Base-by-base conservation (phyloP, 2,113 vertebrate genomes). In the Phyllostomus discolor region DNA sequence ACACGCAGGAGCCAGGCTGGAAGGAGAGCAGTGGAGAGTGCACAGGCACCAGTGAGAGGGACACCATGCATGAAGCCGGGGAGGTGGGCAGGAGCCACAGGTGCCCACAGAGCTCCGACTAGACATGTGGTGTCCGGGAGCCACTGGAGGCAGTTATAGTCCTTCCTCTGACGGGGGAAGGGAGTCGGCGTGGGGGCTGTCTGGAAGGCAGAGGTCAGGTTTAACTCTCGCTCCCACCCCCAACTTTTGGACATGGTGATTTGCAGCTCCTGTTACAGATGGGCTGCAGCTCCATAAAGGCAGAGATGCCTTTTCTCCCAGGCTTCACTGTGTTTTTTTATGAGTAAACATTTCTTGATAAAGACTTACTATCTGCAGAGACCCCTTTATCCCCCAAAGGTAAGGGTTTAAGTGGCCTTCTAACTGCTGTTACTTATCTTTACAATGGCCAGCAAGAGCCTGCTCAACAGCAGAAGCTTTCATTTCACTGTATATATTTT, bases 371-470 rank as follows among this genome's bases (percentile, higher is more conserved):
- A 97, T 98, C 98, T 97, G 98, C 98, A 97, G 97, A 98, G 97
- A 97, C 98, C 97, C 96, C 96, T 98, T 98, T 96, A 98, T 98
- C 95, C 98, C 98, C 98, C 98, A 98, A 98, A 99, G 98, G 98
- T 98, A 98, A 98, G 98, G 94, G 97, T 98, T 98, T 98, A 98
- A 98, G 98, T 92, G 97, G 97, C 98, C 98, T 98, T 97, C 98
- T 98, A 98, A 98, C 95, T 97, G 98, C 94, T 3, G 17, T 98
- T 98, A 98, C 97, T 98, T 98, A 98, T 98, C 97, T 99, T 99
- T 98, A 98, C 98, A 98, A 96, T 9, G 87, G 97, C 91, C 80
- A 72, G 86, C 11, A 11, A 94, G 90, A 93, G 86, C 95, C 97
- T 88, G 97, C 95, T 97, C 97, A 35, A 64, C 86, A 97, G 96